Percentiles rank a stretch among this genome's conserved stretches.
phyloP scores from a whole-genome alignment of 2,797 vertebrate genomes.

The Okamejei kenojei region DNA sequence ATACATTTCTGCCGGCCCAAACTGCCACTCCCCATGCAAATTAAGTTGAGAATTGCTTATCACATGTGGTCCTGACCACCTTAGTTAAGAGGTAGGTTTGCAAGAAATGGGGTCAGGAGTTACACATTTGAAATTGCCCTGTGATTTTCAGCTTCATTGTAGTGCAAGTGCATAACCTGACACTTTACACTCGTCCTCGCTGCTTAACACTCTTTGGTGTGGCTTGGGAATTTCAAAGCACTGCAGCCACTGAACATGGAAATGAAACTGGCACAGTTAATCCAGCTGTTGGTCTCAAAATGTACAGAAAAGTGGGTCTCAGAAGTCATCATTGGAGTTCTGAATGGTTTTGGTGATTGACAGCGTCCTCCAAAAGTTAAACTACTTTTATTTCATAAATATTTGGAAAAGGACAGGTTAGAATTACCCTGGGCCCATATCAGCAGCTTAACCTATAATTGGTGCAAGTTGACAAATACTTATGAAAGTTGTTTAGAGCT shows the following conservation, averaged over 20 bases:
- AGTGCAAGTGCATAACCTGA: not conserved
- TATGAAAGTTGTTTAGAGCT: conserved; percentile 11
- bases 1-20: not conserved
- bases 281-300: not conserved
- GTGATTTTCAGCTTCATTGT: not conserved
- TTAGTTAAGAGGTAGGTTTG: not conserved
- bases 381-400: not conserved
- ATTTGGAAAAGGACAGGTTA: not conserved
- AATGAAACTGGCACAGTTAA: not conserved
- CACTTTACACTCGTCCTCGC: not conserved
- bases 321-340: not conserved
- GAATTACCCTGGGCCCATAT: not conserved
- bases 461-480: not conserved
- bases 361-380: not conserved
- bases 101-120: not conserved
- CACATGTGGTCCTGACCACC: not conserved
- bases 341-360: conserved; percentile 7
- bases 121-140: not conserved
- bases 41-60: not conserved
- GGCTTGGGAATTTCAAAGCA: not conserved
- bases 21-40: not conserved
- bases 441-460: not conserved
- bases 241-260: too few relatives aligned
- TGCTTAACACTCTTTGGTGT: too few relatives aligned
- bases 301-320: not conserved